Percentiles rank a stretch among this genome's conserved stretches.
Evolutionary conservation across 2,888 invertebrate genomes (phyloP).

Genomic region (Chymomyza fuscimana): DNA sequence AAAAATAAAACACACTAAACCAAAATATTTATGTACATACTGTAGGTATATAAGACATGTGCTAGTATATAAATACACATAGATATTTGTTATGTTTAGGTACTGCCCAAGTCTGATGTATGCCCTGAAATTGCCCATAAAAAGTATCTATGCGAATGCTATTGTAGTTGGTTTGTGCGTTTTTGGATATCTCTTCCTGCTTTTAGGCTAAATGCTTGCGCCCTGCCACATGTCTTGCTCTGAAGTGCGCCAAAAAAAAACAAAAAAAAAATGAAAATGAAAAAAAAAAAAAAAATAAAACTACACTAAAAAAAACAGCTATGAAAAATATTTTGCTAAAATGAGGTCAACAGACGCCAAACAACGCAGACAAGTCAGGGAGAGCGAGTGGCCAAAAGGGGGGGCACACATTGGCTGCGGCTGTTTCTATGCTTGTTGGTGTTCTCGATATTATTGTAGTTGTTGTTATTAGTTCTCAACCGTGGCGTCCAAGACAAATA

Average conservation of each 20-base stretch:
- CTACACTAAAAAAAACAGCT: not conserved
- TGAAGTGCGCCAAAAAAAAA: constrained; percentile 54
- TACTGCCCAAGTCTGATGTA: not conserved
- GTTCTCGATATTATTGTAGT: constrained; percentile 47
- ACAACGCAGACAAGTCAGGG: constrained; percentile 38
- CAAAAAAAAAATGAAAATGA: not conserved
- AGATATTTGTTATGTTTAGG: constrained; percentile 7
- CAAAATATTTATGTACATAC: constrained; percentile 24
- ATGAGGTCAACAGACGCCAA: constrained; percentile 74
- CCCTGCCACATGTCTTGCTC: constrained; percentile 36
- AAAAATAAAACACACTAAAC: constrained; percentile 8
- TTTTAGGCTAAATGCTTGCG: constrained; percentile 14
- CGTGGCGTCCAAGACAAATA: constrained; percentile 36
- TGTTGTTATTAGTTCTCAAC: constrained; percentile 37
- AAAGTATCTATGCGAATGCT: constrained; percentile 8
- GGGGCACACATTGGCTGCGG: constrained; percentile 17
- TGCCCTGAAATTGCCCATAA: constrained; percentile 2
- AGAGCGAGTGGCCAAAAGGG: not conserved
- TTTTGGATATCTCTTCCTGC: constrained; percentile 24
- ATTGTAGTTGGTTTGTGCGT: not conserved
- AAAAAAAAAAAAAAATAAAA: not conserved
- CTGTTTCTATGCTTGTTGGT: constrained; percentile 12
- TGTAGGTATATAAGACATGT: too few species aligned
- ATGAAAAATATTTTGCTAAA: constrained; percentile 43
- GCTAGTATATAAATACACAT: not conserved